phyloP scores from a whole-genome alignment of 2,113 vertebrate genomes.

The Bettongia penicillata region DNA sequence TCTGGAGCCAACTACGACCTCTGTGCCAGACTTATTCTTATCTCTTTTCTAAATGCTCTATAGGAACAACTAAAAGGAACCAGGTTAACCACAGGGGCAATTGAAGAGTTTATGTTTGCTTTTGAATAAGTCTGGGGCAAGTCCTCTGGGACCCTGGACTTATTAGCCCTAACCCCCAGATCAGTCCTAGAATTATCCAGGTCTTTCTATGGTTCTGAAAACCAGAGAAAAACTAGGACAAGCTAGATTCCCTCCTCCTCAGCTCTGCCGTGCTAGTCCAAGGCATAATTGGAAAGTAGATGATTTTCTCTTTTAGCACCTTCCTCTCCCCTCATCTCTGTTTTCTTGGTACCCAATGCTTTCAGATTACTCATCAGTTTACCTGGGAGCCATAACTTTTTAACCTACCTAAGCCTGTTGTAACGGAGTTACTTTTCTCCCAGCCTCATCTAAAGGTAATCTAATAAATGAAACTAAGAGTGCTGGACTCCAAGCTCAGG shows the following conservation, averaged over 20 bases:
- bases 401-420: neutral
- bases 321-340: neutral
- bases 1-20: neutral
- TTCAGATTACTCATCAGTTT: neutral
- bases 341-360: neutral
- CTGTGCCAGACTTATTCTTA: neutral
- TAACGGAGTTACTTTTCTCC: neutral
- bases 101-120: neutral
- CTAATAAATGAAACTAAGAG: neutral
- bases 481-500: neutral
- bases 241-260: neutral
- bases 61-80: neutral
- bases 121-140: neutral
- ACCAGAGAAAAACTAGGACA: neutral
- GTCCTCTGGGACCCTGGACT: neutral
- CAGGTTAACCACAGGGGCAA: neutral
- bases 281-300: neutral
- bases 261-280: neutral
- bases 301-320: neutral
- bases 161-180: neutral
- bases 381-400: neutral
- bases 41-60: neutral
- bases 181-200: neutral
- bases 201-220: neutral
- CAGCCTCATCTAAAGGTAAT: neutral